Evolutionary conservation across 2,888 invertebrate species (phyloP).

Genomic region (Drosophila paranaensis): DNA sequence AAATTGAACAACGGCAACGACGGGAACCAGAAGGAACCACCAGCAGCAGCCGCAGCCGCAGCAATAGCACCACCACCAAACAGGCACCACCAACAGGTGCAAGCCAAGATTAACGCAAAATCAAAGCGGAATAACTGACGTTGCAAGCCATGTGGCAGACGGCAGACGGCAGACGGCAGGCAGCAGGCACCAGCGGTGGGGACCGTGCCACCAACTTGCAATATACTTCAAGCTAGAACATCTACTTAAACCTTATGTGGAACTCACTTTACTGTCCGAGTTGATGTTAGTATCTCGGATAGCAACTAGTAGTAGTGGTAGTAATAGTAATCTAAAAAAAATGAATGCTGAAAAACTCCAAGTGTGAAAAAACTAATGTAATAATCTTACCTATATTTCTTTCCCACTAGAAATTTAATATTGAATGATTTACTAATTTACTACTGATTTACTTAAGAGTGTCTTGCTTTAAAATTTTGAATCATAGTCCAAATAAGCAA

Average conservation of each 20-base stretch:
- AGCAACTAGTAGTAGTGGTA: too few species aligned
- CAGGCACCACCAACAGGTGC: conserved; percentile 65
- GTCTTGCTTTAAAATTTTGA: too few species aligned
- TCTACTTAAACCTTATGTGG: conserved; percentile 52
- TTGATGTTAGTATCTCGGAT: too few species aligned
- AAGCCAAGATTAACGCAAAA: conserved; percentile 77
- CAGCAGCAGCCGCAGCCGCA: conserved; percentile 18
- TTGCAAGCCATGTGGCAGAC: conserved; percentile 51
- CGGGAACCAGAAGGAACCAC: conserved; percentile 50
- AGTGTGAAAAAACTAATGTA: too few species aligned
- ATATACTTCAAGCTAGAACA: conserved; percentile 54
- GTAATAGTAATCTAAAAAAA: too few species aligned
- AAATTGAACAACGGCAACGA: conserved; percentile 78
- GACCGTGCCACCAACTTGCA: conserved; percentile 27
- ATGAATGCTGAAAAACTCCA: too few species aligned
- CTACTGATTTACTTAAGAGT: too few species aligned
- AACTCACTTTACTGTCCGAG: too few species aligned
- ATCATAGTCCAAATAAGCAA: too few species aligned
- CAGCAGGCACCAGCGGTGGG: background rate
- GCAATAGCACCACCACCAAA: conserved; percentile 20
- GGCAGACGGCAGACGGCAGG: conserved; percentile 13
- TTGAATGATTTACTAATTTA: too few species aligned
- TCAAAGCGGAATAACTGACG: conserved; percentile 74
- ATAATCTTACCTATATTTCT: too few species aligned
- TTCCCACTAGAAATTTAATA: too few species aligned